phyloP scores from a whole-genome alignment of 37 sponge, comb jelly and placozoan genomes.

The Amphimedon queenslandica region DNA sequence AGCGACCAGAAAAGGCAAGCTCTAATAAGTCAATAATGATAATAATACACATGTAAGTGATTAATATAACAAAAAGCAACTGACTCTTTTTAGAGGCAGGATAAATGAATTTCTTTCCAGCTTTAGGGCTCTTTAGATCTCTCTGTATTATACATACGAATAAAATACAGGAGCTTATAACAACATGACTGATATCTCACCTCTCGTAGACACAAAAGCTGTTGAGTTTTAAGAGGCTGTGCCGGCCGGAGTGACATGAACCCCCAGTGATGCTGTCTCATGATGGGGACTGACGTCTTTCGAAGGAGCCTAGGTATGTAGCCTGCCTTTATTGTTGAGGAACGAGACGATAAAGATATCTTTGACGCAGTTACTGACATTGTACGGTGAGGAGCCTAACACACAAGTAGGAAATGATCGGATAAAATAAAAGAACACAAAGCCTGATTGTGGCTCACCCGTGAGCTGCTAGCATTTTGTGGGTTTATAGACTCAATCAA shows the following conservation, averaged over 20 bases:
- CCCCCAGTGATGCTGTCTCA: conserved; percentile 81
- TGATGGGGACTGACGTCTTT: conserved; percentile 36
- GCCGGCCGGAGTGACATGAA: conserved; percentile 73
- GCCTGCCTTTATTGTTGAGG: neutral
- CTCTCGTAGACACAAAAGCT: conserved; percentile 63
- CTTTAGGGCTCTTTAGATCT: conserved; percentile 46
- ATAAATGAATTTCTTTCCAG: conserved; percentile 51
- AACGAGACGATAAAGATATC: neutral
- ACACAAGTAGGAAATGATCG: neutral
- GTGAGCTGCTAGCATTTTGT: neutral
- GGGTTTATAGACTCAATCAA: neutral
- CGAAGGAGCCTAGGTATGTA: conserved; percentile 14
- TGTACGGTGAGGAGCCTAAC: neutral
- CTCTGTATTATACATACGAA: conserved; percentile 5
- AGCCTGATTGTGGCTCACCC: no score
- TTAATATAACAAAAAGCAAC: no score
- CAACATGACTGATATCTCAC: conserved; percentile 16
- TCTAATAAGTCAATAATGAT: neutral
- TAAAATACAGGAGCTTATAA: neutral
- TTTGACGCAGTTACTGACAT: neutral
- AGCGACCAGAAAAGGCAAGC: conserved; percentile 20
- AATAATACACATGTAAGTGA: no score
- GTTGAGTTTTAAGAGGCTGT: conserved; percentile 60
- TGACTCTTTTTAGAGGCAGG: conserved; percentile 38
- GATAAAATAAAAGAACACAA: no score